Evolutionary conservation across 2,888 invertebrate genomes (phyloP).

Genomic region (Zaprionus lineosus): DNA sequence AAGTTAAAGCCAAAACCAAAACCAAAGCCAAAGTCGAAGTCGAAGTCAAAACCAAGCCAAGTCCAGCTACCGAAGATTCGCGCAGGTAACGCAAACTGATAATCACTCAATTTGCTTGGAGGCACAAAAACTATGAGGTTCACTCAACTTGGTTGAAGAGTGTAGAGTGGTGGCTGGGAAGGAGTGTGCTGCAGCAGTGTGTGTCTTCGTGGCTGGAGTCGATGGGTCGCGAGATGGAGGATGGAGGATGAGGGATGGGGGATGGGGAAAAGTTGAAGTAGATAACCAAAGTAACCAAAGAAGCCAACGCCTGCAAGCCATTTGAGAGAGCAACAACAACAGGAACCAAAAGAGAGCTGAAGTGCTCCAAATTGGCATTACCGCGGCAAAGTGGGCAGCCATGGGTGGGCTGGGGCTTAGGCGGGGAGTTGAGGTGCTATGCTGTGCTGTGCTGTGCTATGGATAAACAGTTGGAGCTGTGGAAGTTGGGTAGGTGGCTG

Average conservation of each 20-base stretch:
- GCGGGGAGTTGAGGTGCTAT: no score
- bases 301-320: slow-evolving; percentile 70
- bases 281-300: slow-evolving; percentile 36
- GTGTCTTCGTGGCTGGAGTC: neutral
- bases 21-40: neutral
- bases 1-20: slow-evolving; percentile 13
- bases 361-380: slow-evolving; percentile 77
- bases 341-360: slow-evolving; percentile 18
- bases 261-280: neutral
- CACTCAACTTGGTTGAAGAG: slow-evolving; percentile 57
- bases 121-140: slow-evolving; percentile 70
- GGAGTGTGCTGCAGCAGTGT: neutral
- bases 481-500: neutral
- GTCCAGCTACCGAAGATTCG: slow-evolving; percentile 27
- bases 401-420: neutral
- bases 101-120: slow-evolving; percentile 74
- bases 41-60: neutral
- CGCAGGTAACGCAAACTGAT: slow-evolving; percentile 70
- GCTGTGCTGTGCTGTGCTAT: no score
- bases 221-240: no score
- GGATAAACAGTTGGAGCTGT: no score
- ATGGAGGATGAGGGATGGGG: neutral
- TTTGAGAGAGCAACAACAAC: slow-evolving; percentile 49
- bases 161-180: neutral
- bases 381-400: slow-evolving; percentile 39